These are phyloP conservation scores for Acrocephalus arundinaceus DNA, from an alignment of 2,113 vertebrate genomes.

Conservation along the genomic window DNA sequence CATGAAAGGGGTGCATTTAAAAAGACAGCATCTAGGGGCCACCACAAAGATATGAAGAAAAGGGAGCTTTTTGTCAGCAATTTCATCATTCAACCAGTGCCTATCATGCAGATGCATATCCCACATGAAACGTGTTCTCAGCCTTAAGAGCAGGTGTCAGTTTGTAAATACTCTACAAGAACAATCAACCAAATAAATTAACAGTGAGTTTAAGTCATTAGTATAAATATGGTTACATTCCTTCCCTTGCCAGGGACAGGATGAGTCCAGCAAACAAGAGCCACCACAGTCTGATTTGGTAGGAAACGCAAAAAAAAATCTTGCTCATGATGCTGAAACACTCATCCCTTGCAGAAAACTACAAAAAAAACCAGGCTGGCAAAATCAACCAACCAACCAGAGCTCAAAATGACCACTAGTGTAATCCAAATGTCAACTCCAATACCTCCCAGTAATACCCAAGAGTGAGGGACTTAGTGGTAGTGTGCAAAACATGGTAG, in stretches of 20 bases:
- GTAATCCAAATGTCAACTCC: not conserved
- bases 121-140: not conserved
- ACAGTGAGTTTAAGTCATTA: not conserved
- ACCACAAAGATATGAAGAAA: not conserved
- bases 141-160: not conserved
- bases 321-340: not conserved
- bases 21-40: not conserved
- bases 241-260: not conserved
- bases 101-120: rapidly evolving
- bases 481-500: not conserved
- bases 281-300: not conserved
- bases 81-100: not conserved
- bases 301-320: not conserved
- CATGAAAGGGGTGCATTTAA: not conserved
- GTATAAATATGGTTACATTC: not conserved
- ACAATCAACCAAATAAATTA: not conserved
- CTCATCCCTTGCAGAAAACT: not conserved
- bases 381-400: not conserved
- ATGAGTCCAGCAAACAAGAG: not conserved
- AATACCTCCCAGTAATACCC: not conserved
- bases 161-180: not conserved
- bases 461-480: not conserved
- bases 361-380: not conserved
- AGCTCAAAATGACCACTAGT: not conserved
- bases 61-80: not conserved